phyloP scores from a whole-genome alignment of 2,888 invertebrate species.

The Eupsilia transversa region DNA sequence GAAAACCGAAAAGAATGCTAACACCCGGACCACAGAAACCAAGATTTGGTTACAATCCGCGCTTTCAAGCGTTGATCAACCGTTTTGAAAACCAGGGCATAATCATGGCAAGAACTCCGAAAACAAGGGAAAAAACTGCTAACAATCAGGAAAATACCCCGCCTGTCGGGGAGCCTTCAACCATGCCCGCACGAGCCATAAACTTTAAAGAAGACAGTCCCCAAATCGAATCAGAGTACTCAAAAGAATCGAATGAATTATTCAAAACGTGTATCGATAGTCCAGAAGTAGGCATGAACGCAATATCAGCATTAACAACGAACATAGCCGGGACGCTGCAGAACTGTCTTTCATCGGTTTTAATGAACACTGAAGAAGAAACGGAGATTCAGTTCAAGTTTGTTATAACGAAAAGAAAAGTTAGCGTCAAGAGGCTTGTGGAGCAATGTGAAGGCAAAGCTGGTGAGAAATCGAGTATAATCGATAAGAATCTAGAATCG shows the following conservation, averaged over 20 bases:
- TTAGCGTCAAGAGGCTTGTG: conserved; percentile 80
- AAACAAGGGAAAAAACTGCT: conserved; percentile 72
- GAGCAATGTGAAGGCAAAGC: conserved; percentile 68
- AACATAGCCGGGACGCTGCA: conserved; percentile 85
- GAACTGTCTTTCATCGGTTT: conserved; percentile 81
- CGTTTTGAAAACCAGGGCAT: conserved; percentile 84
- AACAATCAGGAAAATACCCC: conserved; percentile 80
- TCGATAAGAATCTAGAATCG: conserved; percentile 70
- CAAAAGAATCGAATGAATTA: conserved; percentile 83
- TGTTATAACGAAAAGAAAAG: conserved; percentile 85
- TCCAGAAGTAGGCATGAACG: conserved; percentile 74
- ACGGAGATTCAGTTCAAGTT: conserved; percentile 89
- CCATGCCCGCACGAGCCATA: conserved; percentile 85
- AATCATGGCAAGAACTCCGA: conserved; percentile 81
- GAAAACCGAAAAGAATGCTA: conserved; percentile 87
- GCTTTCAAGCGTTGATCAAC: conserved; percentile 87
- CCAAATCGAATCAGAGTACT: conserved; percentile 75
- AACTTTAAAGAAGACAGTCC: conserved; percentile 88
- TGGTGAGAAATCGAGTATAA: conserved; percentile 73
- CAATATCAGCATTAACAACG: conserved; percentile 81
- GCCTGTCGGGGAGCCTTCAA: conserved; percentile 79
- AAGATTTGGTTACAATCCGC: conserved; percentile 80
- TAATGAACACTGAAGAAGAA: conserved; percentile 83
- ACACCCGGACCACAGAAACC: conserved; percentile 87
- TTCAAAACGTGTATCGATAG: conserved; percentile 83